Evolutionary conservation across 2,113 vertebrate genomes (phyloP), one percentile per base, ranked within the genome.

Genomic region (Thermophis baileyi): DNA sequence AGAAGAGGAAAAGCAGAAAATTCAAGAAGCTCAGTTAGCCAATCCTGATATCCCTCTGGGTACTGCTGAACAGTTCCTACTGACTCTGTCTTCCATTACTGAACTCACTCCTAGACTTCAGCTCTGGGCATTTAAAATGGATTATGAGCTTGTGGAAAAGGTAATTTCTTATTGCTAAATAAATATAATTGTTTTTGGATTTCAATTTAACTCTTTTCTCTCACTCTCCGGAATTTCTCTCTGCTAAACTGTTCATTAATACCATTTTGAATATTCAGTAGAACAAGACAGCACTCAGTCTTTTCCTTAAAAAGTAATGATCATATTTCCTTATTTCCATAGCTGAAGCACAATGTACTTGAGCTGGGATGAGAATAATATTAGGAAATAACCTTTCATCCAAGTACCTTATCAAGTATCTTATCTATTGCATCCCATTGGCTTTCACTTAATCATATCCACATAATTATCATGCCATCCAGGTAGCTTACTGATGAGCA

Each of bases 61-160:
- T 94, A 99, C 98, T 0, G 99, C 99, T 0, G 99, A 99, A 94
- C 99, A 99, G 95, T 99, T 99, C 95, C 99, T 99, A 8, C 99
- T 99, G 95, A 99, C 97, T 0, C 98, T 99, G 16, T 99, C 99
- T 93, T 99, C 99, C 96, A 98, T 99, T 98, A 99, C 97, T 0
- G 99, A 99, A 94, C 98, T 99, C 90, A 99, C 99, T 0, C 99
- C 99, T 60, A 98, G 99, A 88, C 98, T 99, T 95, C 99, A 99
- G 96, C 98, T 99, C 96, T 99, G 99, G 99, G 99, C 99, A 27
- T 99, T 99, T 97, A 99, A 99, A 97, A 98, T 99, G 99, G 99
- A 99, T 97, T 99, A 99, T 0, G 99, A 99, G 95, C 98, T 98
- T 92, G 97, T 98, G 92, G 99, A 99, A 97, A 99, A 99, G 99